These are phyloP conservation scores for Umimayanthus kanabou DNA, from an alignment of 92 coral and sea anemone species.

Conservation along the genomic window DNA sequence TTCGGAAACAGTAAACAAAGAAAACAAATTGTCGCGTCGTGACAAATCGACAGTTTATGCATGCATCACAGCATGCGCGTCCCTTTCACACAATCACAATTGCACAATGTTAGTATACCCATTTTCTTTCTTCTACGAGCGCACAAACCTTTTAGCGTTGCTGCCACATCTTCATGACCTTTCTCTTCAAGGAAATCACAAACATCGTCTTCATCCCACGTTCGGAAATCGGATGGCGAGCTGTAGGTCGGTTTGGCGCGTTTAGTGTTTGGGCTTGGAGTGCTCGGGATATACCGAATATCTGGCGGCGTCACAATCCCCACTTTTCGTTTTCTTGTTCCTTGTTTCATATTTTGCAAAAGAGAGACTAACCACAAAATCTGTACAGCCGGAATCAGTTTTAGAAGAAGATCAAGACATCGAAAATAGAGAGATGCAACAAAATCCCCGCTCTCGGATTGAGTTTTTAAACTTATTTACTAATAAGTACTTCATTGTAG, in stretches of 20 bases:
- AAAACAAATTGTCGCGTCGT: too few species aligned
- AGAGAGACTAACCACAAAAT: neutral
- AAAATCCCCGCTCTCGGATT: too few species aligned
- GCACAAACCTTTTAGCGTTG: slow-evolving; percentile 33
- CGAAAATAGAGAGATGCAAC: too few species aligned
- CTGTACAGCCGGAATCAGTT: neutral
- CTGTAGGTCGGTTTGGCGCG: slow-evolving; percentile 25
- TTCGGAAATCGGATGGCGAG: slow-evolving; percentile 4
- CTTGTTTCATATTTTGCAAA: neutral
- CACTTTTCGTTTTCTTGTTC: slow-evolving; percentile 53
- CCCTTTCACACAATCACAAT: neutral
- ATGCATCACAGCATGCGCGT: neutral
- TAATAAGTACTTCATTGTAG: neutral
- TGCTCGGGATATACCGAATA: neutral
- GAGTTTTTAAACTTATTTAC: neutral
- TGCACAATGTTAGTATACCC: neutral
- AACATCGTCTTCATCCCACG: slow-evolving; percentile 43
- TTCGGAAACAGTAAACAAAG: too few species aligned
- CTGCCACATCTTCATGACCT: slow-evolving; percentile 17
- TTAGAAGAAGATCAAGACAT: neutral
- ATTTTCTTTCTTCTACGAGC: neutral
- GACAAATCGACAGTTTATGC: too few species aligned
- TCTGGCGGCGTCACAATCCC: slow-evolving; percentile 60
- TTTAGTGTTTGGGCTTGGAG: slow-evolving; percentile 57
- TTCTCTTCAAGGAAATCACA: slow-evolving; percentile 23